These are phyloP conservation scores for Dolichomitus sp. DNA, from an alignment of 2,888 invertebrate species.

Conservation along the genomic window DNA sequence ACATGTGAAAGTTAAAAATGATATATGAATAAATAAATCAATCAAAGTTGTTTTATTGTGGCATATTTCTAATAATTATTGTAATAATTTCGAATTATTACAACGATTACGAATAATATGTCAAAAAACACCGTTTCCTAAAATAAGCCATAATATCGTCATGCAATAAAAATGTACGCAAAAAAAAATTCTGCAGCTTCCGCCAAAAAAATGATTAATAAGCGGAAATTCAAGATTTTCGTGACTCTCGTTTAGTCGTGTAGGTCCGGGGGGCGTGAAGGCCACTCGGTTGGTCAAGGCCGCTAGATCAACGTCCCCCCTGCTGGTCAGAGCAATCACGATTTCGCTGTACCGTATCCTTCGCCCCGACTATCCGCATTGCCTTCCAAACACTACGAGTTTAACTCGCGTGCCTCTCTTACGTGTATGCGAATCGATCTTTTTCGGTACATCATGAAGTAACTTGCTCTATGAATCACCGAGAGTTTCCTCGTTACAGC, in stretches of 20 bases:
- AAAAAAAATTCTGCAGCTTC: not conserved
- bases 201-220: not conserved
- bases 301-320: conserved; percentile 53
- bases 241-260: conserved; percentile 9
- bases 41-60: too few species aligned
- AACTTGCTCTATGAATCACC: conserved; percentile 42
- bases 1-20: too few species aligned
- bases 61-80: too few species aligned
- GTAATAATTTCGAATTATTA: not conserved
- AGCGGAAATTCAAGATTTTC: not conserved
- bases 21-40: too few species aligned
- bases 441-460: not conserved
- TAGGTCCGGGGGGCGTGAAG: conserved; percentile 26
- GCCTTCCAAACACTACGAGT: conserved; percentile 1
- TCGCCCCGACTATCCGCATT: too few species aligned
- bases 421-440: not conserved
- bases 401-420: not conserved
- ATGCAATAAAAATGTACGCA: too few species aligned
- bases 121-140: too few species aligned
- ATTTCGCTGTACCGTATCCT: conserved; percentile 35
- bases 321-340: conserved; percentile 46
- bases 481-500: conserved; percentile 41
- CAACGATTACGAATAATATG: not conserved
- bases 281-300: conserved; percentile 57
- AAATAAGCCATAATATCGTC: too few species aligned